Evolutionary conservation across 2,888 invertebrate species (phyloP), one percentile per base, ranked within the genome.

Genomic region (Dryobotodes eremita): DNA sequence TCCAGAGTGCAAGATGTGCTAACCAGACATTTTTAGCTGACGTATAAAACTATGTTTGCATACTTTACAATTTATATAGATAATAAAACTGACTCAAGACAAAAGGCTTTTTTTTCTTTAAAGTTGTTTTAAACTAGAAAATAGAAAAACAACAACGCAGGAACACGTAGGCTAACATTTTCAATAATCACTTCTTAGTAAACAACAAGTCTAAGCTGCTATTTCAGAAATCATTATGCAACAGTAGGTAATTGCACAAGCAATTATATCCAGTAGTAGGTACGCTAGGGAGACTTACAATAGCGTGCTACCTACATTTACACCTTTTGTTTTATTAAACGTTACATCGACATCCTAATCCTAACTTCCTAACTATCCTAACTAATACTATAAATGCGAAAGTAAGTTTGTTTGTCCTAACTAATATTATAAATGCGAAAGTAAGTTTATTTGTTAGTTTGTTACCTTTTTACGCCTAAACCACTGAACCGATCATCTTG

Each of bases 231-330:
- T 36, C 8, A 61, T 85, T 70, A 57, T 46, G 17, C 31, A n/a
- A 50, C 48, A 50, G 50, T 71, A 79, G 20, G 13, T 75, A 42
- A 83, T 75, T 83, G n/a, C 36, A 50, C 13, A 36, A 65, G 64
- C 80, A 81, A 87, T 84, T 79, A 82, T 23, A 71, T 50, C 26
- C 71, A 48, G 31, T 57, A 46, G 23, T 57, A 46, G 23, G 17
- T 73, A 65, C 20, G 13, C 36, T 73, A 75, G 31, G 46, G 5
- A 72, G 23, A 7, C 15, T 42, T 55, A 70, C 23, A 77, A 55
- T 71, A 20, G 61, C 50, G 55, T 65, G 71, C 31, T 62, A 23
- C 26, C 23, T 48, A 48, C 15, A 65, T 64, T n/a, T 10, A 75
- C 31, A n/a, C 20, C 15, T 75, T 68, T 75, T 83, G 23, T 74